Base-by-base conservation (phyloP, 2,113 vertebrate genomes). In the Lycocorax pyrrhopterus region DNA sequence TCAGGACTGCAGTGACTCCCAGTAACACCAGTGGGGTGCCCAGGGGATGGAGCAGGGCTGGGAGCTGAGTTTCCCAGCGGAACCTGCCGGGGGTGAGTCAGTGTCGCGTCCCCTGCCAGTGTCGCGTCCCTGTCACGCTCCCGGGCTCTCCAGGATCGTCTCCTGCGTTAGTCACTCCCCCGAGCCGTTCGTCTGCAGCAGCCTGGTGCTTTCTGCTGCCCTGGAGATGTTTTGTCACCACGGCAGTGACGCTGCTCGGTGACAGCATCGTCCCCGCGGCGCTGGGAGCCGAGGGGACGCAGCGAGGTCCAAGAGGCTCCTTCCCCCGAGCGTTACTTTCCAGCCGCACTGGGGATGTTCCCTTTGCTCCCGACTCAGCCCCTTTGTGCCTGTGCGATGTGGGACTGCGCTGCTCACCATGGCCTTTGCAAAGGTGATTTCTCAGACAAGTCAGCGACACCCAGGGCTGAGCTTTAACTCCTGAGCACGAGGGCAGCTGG, bases 391-490 rank as follows among this genome's bases (percentile, higher is more conserved):
- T 9, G 33, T 20, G n/a, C 0, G 21, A 14, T 21, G 41, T 1
- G n/a, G n/a, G 80, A 4, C 1, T 4, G 15, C 2, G 10, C 68
- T 32, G 62, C 41, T 37, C 52, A 0, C 20, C 73, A 1, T 0
- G 1, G 22, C 0, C 32, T 17, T 9, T 0, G 21, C 58, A 13
- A 0, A 3, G 37, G 16, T 1, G n/a, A 14, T 55, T 64, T 41
- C 30, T n/a, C 59, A 3, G 58, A 3, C 3, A 4, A 60, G 4
- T 17, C 12, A 7, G 6, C 1, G 37, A 4, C 7, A 7, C 19
- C 1, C 4, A 1, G n/a, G 55, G 87, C 35, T 78, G 12, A 3
- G 21, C 4, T 39, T 16, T 35, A 13, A 12, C 5, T 33, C 46
- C 64, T 1, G 13, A 29, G 29, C 29, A 0, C 1, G 11, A 4